Conservation (phyloP, 2,113 vertebrate species). For the Apodemus speciosus region DNA sequence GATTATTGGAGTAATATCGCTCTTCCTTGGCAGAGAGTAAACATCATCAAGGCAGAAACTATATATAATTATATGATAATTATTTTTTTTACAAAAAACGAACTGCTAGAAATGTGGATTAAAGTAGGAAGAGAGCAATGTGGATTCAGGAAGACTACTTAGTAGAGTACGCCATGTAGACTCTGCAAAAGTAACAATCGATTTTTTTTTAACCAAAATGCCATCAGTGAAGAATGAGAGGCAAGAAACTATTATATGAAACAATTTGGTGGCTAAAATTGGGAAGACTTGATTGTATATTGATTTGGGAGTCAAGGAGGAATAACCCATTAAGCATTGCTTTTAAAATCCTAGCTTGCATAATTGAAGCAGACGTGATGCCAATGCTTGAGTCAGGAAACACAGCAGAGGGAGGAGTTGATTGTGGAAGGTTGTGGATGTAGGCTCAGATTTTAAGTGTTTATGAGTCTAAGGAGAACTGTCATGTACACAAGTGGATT, state of each 20-base stretch:
- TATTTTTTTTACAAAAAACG: not conserved
- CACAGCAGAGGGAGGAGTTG: rapidly evolving
- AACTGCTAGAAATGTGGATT: not conserved
- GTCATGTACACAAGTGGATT: not conserved
- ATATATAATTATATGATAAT: not conserved
- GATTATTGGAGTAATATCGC: not conserved
- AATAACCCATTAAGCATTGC: not conserved
- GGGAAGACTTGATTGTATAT: not conserved
- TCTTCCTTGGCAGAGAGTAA: not conserved
- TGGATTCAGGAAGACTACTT: not conserved
- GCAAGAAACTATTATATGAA: not conserved
- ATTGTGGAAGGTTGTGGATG: not conserved
- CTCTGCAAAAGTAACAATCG: not conserved
- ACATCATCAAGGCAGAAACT: too few relatives aligned
- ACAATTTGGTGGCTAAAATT: not conserved
- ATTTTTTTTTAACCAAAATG: not conserved
- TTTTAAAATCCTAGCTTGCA: not conserved
- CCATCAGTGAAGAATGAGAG: not conserved
- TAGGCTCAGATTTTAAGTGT: not conserved
- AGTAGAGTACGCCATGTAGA: not conserved
- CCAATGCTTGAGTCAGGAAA: not conserved
- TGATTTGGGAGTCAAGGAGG: not conserved
- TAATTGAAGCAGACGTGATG: not conserved
- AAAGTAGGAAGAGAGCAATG: not conserved
- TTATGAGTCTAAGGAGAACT: not conserved